Conservation (phyloP, 2,113 vertebrate genomes). For the Syngnathus typhle region DNA sequence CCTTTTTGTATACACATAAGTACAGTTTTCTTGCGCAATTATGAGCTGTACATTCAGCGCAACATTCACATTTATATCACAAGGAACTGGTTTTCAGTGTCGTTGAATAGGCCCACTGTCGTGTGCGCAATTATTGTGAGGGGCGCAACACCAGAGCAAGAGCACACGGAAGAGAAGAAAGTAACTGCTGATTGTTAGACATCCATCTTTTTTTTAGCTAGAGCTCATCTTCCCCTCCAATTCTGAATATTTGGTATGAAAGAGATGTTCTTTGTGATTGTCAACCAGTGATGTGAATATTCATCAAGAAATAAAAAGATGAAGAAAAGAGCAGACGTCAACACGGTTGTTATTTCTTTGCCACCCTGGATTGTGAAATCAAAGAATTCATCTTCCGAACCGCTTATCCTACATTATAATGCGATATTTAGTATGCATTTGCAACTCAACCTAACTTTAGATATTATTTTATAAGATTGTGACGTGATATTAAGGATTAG, state of each 20-base stretch:
- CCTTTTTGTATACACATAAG: not conserved
- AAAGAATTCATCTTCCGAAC: too few relatives aligned
- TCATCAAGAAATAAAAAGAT: conserved; percentile 74
- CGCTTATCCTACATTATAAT: too few relatives aligned
- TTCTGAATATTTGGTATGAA: conserved; percentile 73
- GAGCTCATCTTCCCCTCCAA: conserved; percentile 52
- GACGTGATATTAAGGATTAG: too few relatives aligned
- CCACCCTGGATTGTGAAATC: not conserved
- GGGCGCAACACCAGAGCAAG: conserved; percentile 52
- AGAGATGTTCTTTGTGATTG: conserved; percentile 73
- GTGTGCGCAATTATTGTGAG: conserved; percentile 43
- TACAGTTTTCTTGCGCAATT: not conserved
- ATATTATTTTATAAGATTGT: too few relatives aligned
- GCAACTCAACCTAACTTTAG: too few relatives aligned
- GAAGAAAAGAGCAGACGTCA: conserved; percentile 36
- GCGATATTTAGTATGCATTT: too few relatives aligned
- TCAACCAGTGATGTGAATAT: conserved; percentile 76
- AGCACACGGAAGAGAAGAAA: conserved; percentile 64
- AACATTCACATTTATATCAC: not conserved
- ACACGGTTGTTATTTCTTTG: conserved; percentile 20
- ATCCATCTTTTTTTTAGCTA: conserved; percentile 58
- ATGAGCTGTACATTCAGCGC: not conserved
- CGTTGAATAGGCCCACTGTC: conserved; percentile 39
- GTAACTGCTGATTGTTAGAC: conserved; percentile 55
- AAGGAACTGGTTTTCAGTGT: conserved; percentile 38